phyloP scores from a whole-genome alignment of 2,113 vertebrate genomes.

The Gulo gulo region DNA sequence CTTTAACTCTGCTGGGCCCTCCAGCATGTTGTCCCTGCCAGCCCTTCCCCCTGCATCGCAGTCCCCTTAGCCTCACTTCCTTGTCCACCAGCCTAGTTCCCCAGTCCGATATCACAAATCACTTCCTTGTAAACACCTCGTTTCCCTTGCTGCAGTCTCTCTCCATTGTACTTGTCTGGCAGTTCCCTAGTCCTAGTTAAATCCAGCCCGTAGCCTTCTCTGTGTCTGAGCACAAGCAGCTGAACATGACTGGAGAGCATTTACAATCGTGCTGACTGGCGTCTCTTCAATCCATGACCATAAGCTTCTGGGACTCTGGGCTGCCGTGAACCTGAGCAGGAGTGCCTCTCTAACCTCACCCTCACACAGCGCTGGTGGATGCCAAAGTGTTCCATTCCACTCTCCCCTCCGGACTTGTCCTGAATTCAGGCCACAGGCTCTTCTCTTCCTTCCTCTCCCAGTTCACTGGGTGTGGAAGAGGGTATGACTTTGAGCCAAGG shows the following conservation, averaged over 20 bases:
- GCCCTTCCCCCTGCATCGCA: not conserved
- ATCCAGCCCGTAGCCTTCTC: not conserved
- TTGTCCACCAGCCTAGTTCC: not conserved
- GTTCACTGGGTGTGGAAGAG: not conserved
- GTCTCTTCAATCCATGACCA: not conserved
- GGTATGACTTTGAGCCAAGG: not conserved
- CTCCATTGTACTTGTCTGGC: not conserved
- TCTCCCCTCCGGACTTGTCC: not conserved
- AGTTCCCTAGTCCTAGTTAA: not conserved
- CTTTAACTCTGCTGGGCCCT: not conserved
- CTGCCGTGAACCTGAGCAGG: not conserved
- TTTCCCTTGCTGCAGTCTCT: not conserved
- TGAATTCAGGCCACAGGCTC: not conserved
- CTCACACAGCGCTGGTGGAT: not conserved
- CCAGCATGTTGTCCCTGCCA: no score
- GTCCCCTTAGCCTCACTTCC: not conserved
- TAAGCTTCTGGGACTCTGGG: not conserved
- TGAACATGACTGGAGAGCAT: not conserved
- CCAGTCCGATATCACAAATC: not conserved
- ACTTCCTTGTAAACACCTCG: not conserved
- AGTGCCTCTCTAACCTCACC: not conserved
- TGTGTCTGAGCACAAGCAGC: not conserved
- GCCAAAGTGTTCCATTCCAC: not conserved
- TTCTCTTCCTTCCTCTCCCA: not conserved
- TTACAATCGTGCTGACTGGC: not conserved